phyloP scores from a whole-genome alignment of 2,888 invertebrate species.

The Oxystoma pomonae region DNA sequence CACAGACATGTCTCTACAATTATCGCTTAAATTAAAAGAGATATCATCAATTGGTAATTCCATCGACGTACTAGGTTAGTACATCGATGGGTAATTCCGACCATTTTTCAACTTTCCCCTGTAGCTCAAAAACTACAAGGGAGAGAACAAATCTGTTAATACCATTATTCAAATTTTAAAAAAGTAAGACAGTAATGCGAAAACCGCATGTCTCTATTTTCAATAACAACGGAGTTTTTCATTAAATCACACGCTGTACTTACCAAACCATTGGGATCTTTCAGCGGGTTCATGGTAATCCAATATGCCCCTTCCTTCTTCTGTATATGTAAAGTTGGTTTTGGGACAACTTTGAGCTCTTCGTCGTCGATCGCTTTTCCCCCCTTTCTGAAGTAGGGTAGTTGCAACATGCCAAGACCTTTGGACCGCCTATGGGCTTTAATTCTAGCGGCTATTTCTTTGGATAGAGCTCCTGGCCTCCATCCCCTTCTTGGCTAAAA shows the following conservation, averaged over 20 bases:
- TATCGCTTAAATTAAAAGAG: too few relatives aligned
- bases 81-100: too few relatives aligned
- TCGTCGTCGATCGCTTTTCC: conserved; percentile 44
- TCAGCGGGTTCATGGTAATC: conserved; percentile 64
- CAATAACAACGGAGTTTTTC: too few relatives aligned
- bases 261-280: conserved; percentile 55
- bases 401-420: conserved; percentile 33
- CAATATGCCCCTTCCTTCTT: conserved; percentile 63
- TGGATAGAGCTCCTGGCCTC: conserved; percentile 56
- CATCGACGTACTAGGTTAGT: too few relatives aligned
- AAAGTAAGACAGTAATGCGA: too few relatives aligned
- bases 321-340: conserved; percentile 60
- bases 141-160: too few relatives aligned
- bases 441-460: conserved; percentile 45
- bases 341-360: conserved; percentile 51
- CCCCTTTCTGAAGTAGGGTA: conserved; percentile 32
- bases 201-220: too few relatives aligned
- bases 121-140: too few relatives aligned
- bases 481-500: conserved; percentile 51
- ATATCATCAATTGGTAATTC: too few relatives aligned
- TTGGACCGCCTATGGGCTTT: conserved; percentile 37
- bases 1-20: too few relatives aligned
- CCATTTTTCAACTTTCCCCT: too few relatives aligned
- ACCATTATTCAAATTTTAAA: too few relatives aligned
- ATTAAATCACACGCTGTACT: background rate